Conservation (phyloP, 2,797 vertebrate species). For the Natrix natrix region DNA sequence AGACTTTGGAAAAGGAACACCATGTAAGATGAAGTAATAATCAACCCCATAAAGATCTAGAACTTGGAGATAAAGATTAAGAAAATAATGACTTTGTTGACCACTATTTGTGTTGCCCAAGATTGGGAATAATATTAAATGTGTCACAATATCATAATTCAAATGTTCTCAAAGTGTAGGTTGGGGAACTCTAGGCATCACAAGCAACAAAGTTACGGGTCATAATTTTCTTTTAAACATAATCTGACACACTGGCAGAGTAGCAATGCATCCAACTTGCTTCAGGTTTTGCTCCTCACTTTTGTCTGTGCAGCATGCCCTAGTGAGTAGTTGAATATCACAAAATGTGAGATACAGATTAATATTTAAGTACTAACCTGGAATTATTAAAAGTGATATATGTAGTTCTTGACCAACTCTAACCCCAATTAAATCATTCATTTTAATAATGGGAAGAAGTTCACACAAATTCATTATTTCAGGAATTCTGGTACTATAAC, state of each 20-base stretch:
- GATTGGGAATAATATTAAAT: neutral
- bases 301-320: neutral
- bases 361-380: neutral
- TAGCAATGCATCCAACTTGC: neutral
- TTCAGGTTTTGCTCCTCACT: neutral
- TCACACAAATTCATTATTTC: neutral
- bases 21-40: neutral
- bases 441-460: neutral
- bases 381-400: neutral
- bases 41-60: neutral
- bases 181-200: neutral
- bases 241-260: neutral
- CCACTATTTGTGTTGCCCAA: neutral
- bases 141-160: neutral
- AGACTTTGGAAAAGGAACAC: neutral
- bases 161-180: neutral
- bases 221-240: neutral
- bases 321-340: neutral
- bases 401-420: neutral
- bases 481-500: neutral
- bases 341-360: neutral
- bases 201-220: neutral
- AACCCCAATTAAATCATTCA: neutral
- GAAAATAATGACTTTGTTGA: neutral
- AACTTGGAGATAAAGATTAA: neutral